Evolutionary conservation across 2,888 invertebrate species (phyloP), one percentile per base, ranked within the genome.

Genomic region (Conops quadrifasciatus): DNA sequence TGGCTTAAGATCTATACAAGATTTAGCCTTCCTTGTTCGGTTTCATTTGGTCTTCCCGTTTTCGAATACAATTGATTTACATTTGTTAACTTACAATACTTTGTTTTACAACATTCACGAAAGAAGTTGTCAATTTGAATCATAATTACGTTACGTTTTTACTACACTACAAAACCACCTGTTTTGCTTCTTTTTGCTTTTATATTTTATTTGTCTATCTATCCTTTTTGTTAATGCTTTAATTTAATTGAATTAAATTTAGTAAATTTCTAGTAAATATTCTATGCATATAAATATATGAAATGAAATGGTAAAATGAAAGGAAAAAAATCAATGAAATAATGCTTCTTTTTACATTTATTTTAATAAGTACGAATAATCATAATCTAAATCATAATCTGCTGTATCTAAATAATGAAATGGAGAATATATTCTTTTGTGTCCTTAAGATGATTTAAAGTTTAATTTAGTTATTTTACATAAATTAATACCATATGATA

Each of bases 401-500:
- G 67, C 60, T 67, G 30, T 67, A 47, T 67, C 58, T 58, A 45
- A 67, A 64, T 45, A 45, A 45, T 67, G 58, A 59, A 51, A 28
- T 24, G 26, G 26, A 45, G 24, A 11, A 58, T 67, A 59, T 67
- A 67, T n/a, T n/a, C 58, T 63, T 70, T 70, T 63, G 56, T 69
- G 43, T 58, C 51, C 63, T 63, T 56, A 58, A 67, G 62, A 43
- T 67, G 30, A 71, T 15, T 67, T 58, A 36, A 7, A 67, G 62
- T 28, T 45, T 70, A 51, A 45, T 66, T 66, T 71, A 51, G 60
- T 71, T 71, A 64, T 66, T 62, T 67, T 60, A 58, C 64, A 63
- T 71, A 47, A 30, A 53, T 21, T 9, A 59, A 67, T 62, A 69
- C 49, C 30, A 43, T n/a, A n/a, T n/a, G n/a, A n/a, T n/a, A n/a